Base-by-base conservation (phyloP, 1,140 invertebrate genomes). In the Daktulosphaira vitifoliae region DNA sequence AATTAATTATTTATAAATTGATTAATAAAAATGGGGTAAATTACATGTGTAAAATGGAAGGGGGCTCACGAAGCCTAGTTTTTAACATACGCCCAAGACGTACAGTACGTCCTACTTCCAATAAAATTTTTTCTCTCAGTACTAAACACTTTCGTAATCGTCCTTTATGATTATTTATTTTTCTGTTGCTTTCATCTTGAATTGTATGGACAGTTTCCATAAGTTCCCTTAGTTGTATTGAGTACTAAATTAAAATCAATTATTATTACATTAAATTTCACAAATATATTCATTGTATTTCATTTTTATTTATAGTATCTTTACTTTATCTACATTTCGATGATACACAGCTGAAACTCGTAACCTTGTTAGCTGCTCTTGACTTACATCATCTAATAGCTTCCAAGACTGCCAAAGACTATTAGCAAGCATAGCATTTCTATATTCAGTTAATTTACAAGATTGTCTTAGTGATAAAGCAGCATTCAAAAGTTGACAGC, bases 321-420 rank as follows among this genome's bases (percentile, higher is more conserved):
- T 33, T 69, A 80, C 79, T 73, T 88, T 83, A 71, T 88, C 82
- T 44, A 88, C 82, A 54, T 82, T 86, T 66, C 84, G 78, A 73
- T 89, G 82, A 70, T 89, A 89, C 39, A 89, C 84, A 13, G 84
- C 84, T 1, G 84, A 86, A 7, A 89, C 86, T 67, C 85, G 79
- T 5, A 89, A 75, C 9, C 88, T 78, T 0, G 86, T 88, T 73
- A 88, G 81, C 71, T 89, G 84, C 74, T 89, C 87, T 73, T 87
- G 84, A 62, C 83, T 82, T 38, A 87, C 83, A 2, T 79, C 79
- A 44, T 86, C 78, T 11, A 89, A 78, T 65, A 80, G 78, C 66
- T 82, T 81, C 88, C 87, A 90, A 2, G 82, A 81, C 67, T 81
- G 77, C 26, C 82, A 78, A 65, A 90, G 74, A 69, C 77, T 75